These are phyloP conservation scores for Bolinopsis microptera DNA, from an alignment of 37 sponge, comb jelly and placozoan species.

Conservation along the genomic window DNA sequence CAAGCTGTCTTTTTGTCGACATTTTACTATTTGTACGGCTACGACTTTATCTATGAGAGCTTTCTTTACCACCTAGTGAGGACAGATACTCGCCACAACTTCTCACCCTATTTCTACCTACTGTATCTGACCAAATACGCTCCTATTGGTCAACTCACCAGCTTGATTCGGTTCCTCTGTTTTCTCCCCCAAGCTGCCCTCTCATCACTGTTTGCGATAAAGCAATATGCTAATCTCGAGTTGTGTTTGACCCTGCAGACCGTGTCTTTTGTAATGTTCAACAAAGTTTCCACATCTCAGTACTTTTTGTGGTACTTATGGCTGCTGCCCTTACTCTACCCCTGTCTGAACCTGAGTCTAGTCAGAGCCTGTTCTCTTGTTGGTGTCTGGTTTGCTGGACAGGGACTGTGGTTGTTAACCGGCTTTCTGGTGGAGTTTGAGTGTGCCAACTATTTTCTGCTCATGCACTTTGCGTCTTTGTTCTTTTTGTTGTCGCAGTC, in stretches of 20 bases:
- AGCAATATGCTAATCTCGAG: constrained; percentile 70
- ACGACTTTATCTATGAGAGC: constrained; percentile 83
- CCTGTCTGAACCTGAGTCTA: constrained; percentile 68
- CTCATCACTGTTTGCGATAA: constrained; percentile 67
- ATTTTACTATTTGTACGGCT: constrained; percentile 77
- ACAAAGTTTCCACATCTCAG: constrained; percentile 99
- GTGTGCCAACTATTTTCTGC: constrained; percentile 77
- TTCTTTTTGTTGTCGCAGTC: constrained; percentile 70
- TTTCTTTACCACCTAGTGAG: constrained; percentile 92
- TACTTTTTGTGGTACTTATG: constrained; percentile 98
- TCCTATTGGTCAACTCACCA: constrained; percentile 19
- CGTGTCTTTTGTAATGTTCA: constrained; percentile 91
- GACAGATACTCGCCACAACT: constrained; percentile 91
- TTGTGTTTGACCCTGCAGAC: constrained; percentile 91
- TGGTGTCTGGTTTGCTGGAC: constrained; percentile 79
- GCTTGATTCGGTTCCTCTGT: constrained; percentile 70
- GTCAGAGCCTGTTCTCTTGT: constrained; percentile 64
- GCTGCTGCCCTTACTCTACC: constrained; percentile 83
- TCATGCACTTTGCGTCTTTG: constrained; percentile 83
- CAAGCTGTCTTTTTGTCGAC: not conserved
- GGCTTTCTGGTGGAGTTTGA: constrained; percentile 93
- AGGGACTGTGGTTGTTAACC: constrained; percentile 89
- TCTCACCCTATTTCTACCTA: constrained; percentile 96
- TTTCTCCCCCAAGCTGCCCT: constrained; percentile 90
- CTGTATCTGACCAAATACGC: constrained; percentile 79